Percentiles rank a stretch among this genome's conserved stretches.
Conservation (phyloP, 2,888 invertebrate species). For the Cataglyphis livida region DNA sequence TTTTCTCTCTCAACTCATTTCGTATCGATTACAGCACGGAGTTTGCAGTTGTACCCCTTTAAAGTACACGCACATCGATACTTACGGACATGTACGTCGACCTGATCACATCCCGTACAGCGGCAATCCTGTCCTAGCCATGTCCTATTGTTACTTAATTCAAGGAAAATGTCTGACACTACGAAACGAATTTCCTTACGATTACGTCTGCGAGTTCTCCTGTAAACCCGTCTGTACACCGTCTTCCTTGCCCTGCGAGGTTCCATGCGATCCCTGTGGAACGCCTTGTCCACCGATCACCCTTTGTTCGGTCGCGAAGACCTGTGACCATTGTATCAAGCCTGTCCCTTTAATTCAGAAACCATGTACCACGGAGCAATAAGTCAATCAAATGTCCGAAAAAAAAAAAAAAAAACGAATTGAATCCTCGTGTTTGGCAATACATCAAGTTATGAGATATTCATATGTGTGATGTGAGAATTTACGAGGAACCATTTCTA, state of each 20-base stretch:
- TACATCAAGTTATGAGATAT: constrained; percentile 37
- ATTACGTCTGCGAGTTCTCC: constrained; percentile 78
- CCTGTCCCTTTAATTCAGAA: constrained; percentile 63
- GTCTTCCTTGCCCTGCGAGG: constrained; percentile 71
- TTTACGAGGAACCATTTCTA: constrained; percentile 15
- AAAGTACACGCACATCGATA: constrained; percentile 94
- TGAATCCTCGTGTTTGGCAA: constrained; percentile 38
- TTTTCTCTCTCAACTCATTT: constrained; percentile 32
- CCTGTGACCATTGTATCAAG: not conserved
- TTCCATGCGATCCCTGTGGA: constrained; percentile 56
- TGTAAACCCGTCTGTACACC: constrained; percentile 77
- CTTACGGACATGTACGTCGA: constrained; percentile 88
- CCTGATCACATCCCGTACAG: constrained; percentile 89
- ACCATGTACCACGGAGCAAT: constrained; percentile 63
- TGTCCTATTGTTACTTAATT: constrained; percentile 88
- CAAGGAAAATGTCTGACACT: constrained; percentile 82
- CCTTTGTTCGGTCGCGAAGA: constrained; percentile 1
- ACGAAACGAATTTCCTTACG: constrained; percentile 77
- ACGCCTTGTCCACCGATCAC: constrained; percentile 46
- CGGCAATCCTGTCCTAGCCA: constrained; percentile 91
- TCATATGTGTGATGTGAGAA: constrained; percentile 1
- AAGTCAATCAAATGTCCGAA: constrained; percentile 72
- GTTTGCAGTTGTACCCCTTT: constrained; percentile 86
- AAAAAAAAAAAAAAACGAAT: constrained; percentile 28
- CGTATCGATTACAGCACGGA: constrained; percentile 80